Evolutionary conservation across 2,888 invertebrate species (phyloP), one percentile per base, ranked within the genome.

Genomic region (Drosophila hamatofila): DNA sequence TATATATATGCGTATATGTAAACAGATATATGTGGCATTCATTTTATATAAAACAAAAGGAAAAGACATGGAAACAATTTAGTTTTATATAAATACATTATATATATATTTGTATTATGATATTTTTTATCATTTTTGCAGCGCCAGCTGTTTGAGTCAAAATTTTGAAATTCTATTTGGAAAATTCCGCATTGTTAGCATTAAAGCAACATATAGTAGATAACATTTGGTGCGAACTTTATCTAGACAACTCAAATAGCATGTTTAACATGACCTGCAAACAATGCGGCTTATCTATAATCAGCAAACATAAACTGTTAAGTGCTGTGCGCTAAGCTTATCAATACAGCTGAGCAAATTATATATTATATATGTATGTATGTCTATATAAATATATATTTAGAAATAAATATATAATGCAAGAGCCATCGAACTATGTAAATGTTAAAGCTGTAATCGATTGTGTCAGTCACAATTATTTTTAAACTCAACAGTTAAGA

Each of bases 231-330:
- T 39, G 46, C 12, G 23, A n/a, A 51, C 44, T 69, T 78, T 79
- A 83, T 79, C 70, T 52, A 42, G 30, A 58, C 30, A 37, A 42
- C 41, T 41, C 51, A 73, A 65, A 57, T 42, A 66, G 55, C 51
- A 33, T 67, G 67, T 77, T 73, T 52, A 68, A 71, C 78, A 78
- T 70, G 63, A 58, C 33, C 57, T 39, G 46, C 49, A 51, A 42
- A 59, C 63, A 63, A 44, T 18, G 49, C n/a, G 37, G 63, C 72
- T 80, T 83, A 83, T 83, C 83, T 71, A 61, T 59, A 76, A 78
- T 72, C 73, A 80, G 56, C 41, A 46, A 42, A 80, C 61, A 69
- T 23, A 65, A 72, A 49, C 42, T 54, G 58, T 75, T 61, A 46
- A 82, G 69, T 68, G 66, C 48, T 44, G 44, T 56, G 56, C 39